Base-by-base conservation (phyloP, 1,140 invertebrate species). In the Trichoplusia ni region DNA sequence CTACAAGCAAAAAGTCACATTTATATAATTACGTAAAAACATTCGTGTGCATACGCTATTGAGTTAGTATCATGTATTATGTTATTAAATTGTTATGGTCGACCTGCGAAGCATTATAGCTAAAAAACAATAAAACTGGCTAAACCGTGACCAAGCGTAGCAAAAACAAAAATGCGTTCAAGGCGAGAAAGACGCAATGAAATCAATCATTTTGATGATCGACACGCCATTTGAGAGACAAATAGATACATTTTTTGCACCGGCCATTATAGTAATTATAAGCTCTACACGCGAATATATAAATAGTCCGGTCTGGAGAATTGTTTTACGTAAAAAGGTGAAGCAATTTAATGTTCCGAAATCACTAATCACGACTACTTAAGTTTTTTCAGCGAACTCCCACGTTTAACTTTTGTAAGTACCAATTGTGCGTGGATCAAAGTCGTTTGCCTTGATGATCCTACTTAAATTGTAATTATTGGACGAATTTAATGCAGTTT, bases 401-500 rank as follows among this genome's bases (percentile, higher is more conserved):
- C 40, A 46, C 40, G 42, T 47, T 47, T 23, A 25, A 33, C 7
- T 44, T 47, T 47, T 46, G 46, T 60, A 60, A 47, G 29, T 46
- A n/a, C 29, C 2, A 21, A 46, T 58, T 58, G 25, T 19, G 21
- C 33, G 27, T 18, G 8, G 25, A n/a, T n/a, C 27, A 19, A 18
- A 46, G 27, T 33, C 9, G 56, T 14, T 56, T 21, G 37, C 53
- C 56, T 59, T 59, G 40, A 46, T 59, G 42, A 46, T 46, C 7
- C 9, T 23, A 60, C 31, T 60, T 46, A 49, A 58, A 51, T 16
- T 51, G 54, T 40, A 49, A 51, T 58, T 65, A 59, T 16, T 59
- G 9, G 40, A 18, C 29, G 11, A 54, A 37, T 18, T 38, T 35
- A 27, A 27, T 25, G 31, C 23, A 33, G 13, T 65, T 60, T 65